phyloP scores from a whole-genome alignment of 2,888 invertebrate genomes.

The Aricia artaxerxes region DNA sequence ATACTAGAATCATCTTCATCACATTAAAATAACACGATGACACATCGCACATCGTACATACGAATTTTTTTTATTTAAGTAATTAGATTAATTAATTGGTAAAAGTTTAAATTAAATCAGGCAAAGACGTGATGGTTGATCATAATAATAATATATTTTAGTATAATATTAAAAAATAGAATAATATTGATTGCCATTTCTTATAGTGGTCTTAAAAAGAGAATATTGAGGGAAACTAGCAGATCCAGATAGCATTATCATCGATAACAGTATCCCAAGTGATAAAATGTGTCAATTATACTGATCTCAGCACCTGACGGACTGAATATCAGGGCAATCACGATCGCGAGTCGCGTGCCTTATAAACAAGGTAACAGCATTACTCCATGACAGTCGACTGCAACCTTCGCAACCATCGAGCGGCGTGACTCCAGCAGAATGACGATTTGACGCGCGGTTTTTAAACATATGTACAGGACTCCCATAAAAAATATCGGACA shows the following conservation, averaged over 20 bases:
- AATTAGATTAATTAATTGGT: not conserved
- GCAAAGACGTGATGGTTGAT: not conserved
- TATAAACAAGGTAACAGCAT: slow-evolving; percentile 66
- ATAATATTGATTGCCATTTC: not conserved
- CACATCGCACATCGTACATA: not conserved
- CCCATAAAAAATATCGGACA: slow-evolving; percentile 56
- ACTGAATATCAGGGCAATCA: slow-evolving; percentile 42
- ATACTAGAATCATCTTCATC: not conserved
- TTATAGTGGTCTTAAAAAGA: not conserved
- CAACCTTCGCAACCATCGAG: slow-evolving; percentile 59
- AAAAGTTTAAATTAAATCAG: not conserved
- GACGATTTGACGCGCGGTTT: slow-evolving; percentile 60
- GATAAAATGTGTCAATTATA: slow-evolving; percentile 53
- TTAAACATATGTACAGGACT: slow-evolving; percentile 43
- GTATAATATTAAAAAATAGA: not conserved
- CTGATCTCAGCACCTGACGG: slow-evolving; percentile 48
- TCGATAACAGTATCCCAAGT: slow-evolving; percentile 43
- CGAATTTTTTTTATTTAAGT: not conserved
- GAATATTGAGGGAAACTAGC: not conserved
- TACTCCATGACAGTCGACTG: slow-evolving; percentile 66
- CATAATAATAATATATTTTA: too few species aligned
- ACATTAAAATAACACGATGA: not conserved
- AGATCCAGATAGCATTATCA: slow-evolving; percentile 33
- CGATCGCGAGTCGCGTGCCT: slow-evolving; percentile 56
- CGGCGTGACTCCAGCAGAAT: slow-evolving; percentile 48